A percentile compares a stretch with the other conserved stretches of the same genome.
phyloP scores from a whole-genome alignment of 2,113 vertebrate species.

The Menura novaehollandiae region DNA sequence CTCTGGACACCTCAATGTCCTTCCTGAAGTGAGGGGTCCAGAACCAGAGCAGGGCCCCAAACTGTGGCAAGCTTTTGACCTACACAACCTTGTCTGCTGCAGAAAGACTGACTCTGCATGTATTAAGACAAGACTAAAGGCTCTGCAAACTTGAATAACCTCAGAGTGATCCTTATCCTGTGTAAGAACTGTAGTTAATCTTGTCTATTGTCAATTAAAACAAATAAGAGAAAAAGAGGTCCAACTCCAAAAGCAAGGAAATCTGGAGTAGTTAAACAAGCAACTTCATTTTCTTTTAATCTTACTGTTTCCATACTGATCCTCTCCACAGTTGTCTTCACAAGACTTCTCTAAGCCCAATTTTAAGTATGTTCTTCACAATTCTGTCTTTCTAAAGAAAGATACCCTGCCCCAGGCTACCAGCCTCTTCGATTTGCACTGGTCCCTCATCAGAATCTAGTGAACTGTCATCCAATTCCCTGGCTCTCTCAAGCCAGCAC shows the following conservation, averaged over 20 bases:
- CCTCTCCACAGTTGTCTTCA: neutral
- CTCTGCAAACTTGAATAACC: neutral
- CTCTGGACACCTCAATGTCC: neutral
- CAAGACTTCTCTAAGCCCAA: neutral
- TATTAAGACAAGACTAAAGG: neutral
- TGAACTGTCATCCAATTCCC: neutral
- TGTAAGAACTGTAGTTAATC: neutral
- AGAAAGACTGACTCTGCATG: neutral
- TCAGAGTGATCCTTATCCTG: neutral
- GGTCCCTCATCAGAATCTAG: neutral
- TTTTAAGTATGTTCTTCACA: neutral
- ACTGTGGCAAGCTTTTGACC: neutral
- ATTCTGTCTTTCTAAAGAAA: neutral
- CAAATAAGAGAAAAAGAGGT: neutral
- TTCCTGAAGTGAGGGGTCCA: neutral
- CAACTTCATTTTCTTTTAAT: neutral
- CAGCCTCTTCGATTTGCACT: neutral
- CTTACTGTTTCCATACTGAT: neutral
- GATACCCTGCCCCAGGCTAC: neutral
- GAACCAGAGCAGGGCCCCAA: neutral
- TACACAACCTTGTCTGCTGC: neutral
- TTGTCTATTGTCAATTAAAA: neutral
- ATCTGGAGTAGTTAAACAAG: neutral
- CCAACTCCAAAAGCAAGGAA: neutral
- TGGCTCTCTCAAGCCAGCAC: neutral